Evolutionary conservation across 2,113 vertebrate species (phyloP).

Genomic region (Labeo catla): DNA sequence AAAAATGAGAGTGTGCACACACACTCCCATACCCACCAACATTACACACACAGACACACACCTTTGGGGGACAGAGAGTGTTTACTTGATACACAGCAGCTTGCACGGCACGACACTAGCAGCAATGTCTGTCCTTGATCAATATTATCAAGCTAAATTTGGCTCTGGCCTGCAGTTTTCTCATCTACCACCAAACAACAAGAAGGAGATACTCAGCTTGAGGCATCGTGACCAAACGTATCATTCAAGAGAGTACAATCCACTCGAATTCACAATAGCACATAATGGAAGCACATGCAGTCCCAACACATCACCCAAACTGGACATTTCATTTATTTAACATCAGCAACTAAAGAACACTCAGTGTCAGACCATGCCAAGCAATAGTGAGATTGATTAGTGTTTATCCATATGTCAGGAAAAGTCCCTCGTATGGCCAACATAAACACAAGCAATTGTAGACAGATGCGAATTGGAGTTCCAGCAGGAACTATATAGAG

Average conservation of each 20-base stretch:
- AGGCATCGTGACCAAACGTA: neutral
- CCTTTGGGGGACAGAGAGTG: conserved; percentile 42
- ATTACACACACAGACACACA: conserved; percentile 5
- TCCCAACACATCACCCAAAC: neutral
- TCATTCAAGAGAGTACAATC: neutral
- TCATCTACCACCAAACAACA: conserved; percentile 7
- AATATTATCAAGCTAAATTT: conserved; percentile 49
- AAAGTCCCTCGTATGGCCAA: conserved; percentile 4
- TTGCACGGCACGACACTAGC: conserved; percentile 37
- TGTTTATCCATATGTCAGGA: conserved; percentile 16
- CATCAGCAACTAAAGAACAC: conserved; percentile 11
- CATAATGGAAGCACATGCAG: neutral
- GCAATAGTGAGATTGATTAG: neutral
- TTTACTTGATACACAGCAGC: conserved; percentile 34
- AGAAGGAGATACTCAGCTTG: neutral
- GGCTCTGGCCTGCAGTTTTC: conserved; percentile 18
- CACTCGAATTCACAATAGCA: neutral
- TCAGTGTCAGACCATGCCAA: conserved; percentile 1
- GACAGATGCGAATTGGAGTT: neutral
- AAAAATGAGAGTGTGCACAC: conserved; percentile 24
- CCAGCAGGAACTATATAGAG: neutral
- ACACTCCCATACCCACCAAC: neutral
- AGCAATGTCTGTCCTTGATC: conserved; percentile 52
- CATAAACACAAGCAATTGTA: neutral
- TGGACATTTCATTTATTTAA: neutral